Evolutionary conservation across 2,113 vertebrate genomes (phyloP).

Genomic region (Felis chaus): DNA sequence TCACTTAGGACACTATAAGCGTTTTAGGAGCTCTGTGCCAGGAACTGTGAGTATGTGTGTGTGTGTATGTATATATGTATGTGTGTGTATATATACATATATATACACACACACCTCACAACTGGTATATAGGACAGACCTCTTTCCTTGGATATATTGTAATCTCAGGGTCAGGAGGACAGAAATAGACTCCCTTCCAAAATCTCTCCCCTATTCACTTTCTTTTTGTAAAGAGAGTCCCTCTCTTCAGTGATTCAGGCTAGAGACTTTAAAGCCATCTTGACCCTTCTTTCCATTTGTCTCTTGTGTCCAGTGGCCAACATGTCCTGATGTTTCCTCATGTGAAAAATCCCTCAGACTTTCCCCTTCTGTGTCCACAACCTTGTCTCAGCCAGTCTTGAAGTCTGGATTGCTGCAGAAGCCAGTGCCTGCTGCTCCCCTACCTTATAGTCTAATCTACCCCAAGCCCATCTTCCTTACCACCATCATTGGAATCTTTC

Average conservation of each 20-base stretch:
- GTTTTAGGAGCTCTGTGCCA: neutral
- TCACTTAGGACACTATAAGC: neutral
- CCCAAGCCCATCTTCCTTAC: neutral
- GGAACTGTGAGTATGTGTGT: neutral
- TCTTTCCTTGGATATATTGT: neutral
- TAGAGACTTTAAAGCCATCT: neutral
- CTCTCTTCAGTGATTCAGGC: neutral
- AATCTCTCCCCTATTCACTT: neutral
- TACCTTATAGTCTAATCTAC: neutral
- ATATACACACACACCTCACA: neutral
- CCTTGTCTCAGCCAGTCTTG: neutral
- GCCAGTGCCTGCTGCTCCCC: neutral
- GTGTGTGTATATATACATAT: too few relatives aligned
- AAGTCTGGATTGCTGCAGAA: neutral
- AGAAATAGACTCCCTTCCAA: neutral
- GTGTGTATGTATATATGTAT: too few relatives aligned
- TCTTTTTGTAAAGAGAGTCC: neutral
- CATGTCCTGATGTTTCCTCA: neutral
- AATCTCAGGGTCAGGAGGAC: neutral
- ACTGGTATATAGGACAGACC: neutral
- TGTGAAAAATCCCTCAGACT: neutral
- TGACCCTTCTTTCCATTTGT: neutral
- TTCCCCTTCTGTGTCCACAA: neutral
- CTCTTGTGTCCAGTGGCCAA: neutral
- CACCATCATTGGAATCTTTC: neutral